Base-by-base conservation (phyloP, 2,888 invertebrate species). In the Campoplex nolae region DNA sequence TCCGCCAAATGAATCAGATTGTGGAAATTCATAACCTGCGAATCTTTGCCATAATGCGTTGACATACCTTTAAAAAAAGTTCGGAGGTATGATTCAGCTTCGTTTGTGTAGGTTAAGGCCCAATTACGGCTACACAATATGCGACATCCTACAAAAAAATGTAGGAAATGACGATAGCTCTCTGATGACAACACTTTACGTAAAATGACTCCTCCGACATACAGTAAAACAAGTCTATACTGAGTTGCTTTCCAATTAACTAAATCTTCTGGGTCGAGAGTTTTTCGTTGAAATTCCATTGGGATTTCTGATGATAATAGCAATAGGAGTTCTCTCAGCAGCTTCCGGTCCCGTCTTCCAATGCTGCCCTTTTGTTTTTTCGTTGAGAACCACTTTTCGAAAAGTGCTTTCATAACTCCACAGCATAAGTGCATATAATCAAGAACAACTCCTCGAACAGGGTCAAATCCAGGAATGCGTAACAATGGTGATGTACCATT, bases 1-100 rank as follows among this genome's bases (percentile, higher is more conserved):
- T 88, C 85, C 7, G 85, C 84, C 1, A 89, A n/a, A 65, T 89
- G 88, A 68, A 88, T 87, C 0, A 87, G 35, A 13, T 85, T 76
- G 45, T 88, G 84, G 28, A 83, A 84, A 79, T 87, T 88, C 56
- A 87, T 67, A n/a, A 71, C 79, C 51, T 86, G 88, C 16, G 68
- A 80, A 38, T 76, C 73, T 8, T 70, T 45, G 70, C 88, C 88
- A 81, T 87, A 89, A 3, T 67, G 28, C 13, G 65, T 76, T 54
- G 86, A 48, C 77, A 89, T 70, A 56, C 45, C 13, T 32, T 74
- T 13, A 51, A 86, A 87, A 85, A 84, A 89, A 48, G 51, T 54
- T 79, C 77, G 48, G 4, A 83, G 65, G 38, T 79, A 77, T 8
- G 78, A 58, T 32, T 83, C 35, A 28, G 85, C 86, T n/a, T 81